Base-by-base conservation (phyloP, 2,888 invertebrate species). In the Nineta flava region DNA sequence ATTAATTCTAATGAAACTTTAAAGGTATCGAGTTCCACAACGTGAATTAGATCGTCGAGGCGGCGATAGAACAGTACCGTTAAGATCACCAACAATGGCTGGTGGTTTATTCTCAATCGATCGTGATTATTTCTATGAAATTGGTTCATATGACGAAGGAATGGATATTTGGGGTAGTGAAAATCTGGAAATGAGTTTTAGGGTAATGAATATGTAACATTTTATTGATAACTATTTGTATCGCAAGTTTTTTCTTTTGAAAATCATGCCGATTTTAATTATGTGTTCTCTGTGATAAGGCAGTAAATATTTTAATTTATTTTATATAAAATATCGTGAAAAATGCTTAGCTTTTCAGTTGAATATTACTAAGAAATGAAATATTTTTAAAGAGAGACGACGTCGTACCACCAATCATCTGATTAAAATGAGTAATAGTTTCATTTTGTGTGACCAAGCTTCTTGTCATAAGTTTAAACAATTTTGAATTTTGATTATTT, bases 151-250 rank as follows among this genome's bases (percentile, higher is more conserved):
- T 67, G 99, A 99, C 67, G 85, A 94, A 69, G 97, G 97, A 58
- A 97, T 99, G 97, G 94, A 97, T 69, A 96, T 99, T 61, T 99
- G 97, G 97, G 99, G 97, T 48, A 92, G 88, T 47, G 93, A 94
- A 69, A 93, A 93, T 69, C 75, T 94, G 45, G 93, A 94, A 70
- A 90, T 94, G 86, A 91, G 91, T 61, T 90, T 93, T 69, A 76
- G 92, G 79, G 92, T 92, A 75, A 73, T 76, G 61, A 53, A 46
- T 52, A 26, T 26, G 26, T 26, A 6, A 26, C 7, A 34, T 41
- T 49, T 34, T 41, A 43, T 48, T 38, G n/a, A 10, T 35, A 13
- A 26, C 7, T 5, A 6, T 26, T 26, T 26, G 4, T 26, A 10
- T 16, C 15, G 15, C 5, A 9, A 13, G n/a, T 38, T 38, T 15